phyloP scores from a whole-genome alignment of 37 sponge, comb jelly and placozoan genomes.

The Halichondria panicea region DNA sequence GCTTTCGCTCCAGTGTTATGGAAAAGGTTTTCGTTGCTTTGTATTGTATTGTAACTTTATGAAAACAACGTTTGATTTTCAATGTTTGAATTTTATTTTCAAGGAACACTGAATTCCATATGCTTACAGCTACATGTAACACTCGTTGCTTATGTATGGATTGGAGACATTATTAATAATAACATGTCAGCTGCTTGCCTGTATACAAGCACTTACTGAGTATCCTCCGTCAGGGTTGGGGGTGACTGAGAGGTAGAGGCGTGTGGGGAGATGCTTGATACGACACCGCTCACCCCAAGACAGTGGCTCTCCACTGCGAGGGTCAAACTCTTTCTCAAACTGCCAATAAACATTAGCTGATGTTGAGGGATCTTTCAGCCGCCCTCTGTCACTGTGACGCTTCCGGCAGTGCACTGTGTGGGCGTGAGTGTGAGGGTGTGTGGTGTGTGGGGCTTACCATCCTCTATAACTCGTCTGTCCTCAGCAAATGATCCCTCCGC shows the following conservation, averaged over 20 bases:
- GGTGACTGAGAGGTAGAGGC: constrained; percentile 65
- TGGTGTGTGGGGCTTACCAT: background rate
- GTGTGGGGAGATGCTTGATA: constrained; percentile 74
- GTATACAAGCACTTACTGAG: no score
- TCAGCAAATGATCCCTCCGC: constrained; percentile 79
- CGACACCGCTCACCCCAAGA: constrained; percentile 75
- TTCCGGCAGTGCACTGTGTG: constrained; percentile 54
- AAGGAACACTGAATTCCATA: no score
- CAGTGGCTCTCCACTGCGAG: constrained; percentile 55
- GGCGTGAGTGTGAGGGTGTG: background rate
- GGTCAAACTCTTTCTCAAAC: constrained; percentile 67
- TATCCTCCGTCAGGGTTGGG: background rate
- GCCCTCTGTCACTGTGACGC: constrained; percentile 51
- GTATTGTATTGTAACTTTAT: no score
- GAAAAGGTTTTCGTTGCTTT: no score
- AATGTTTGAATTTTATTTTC: no score
- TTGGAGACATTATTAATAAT: no score
- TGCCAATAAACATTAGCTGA: constrained; percentile 88
- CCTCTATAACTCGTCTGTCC: constrained; percentile 5
- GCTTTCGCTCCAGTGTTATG: no score
- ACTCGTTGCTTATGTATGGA: no score
- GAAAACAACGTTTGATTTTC: no score
- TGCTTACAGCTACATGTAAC: no score
- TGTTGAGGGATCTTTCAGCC: constrained; percentile 66
- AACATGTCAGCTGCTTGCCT: no score